phyloP scores from a whole-genome alignment of 1,140 invertebrate genomes.

The Danaus melanippus region DNA sequence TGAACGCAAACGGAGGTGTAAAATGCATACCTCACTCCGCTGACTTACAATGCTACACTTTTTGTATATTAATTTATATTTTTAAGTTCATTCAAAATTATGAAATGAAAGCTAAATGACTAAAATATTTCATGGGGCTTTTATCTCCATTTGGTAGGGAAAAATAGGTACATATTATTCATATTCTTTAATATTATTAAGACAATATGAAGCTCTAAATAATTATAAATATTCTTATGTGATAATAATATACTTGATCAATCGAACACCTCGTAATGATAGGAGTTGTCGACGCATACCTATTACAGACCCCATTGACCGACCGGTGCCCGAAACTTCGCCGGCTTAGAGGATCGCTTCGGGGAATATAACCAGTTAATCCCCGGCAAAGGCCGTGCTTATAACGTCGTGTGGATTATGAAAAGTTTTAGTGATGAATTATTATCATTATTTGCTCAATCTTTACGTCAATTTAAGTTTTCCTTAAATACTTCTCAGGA shows the following conservation, averaged over 20 bases:
- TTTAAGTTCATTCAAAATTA: conserved; percentile 3
- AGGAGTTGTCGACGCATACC: conserved; percentile 32
- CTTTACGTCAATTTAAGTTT: too few relatives aligned
- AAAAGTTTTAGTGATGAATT: conserved; percentile 24
- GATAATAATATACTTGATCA: conserved; percentile 11
- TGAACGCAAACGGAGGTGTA: conserved; percentile 46
- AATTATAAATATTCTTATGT: too few relatives aligned
- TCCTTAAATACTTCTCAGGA: too few relatives aligned
- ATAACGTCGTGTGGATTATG: conserved; percentile 23
- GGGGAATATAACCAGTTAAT: conserved; percentile 24
- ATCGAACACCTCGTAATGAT: conserved; percentile 32
- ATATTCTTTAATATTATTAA: not conserved
- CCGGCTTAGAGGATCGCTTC: conserved; percentile 26
- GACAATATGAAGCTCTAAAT: too few relatives aligned
- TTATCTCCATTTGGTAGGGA: too few relatives aligned
- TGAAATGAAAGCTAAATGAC: too few relatives aligned
- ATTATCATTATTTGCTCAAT: conserved; percentile 5
- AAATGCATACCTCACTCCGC: conserved; percentile 26
- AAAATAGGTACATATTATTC: not conserved
- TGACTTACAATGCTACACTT: conserved; percentile 9
- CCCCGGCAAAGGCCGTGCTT: conserved; percentile 24
- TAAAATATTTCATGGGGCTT: too few relatives aligned
- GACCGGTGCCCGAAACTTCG: conserved; percentile 31
- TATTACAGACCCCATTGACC: conserved; percentile 33
- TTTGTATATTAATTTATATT: not conserved